Evolutionary conservation across 2,113 vertebrate species (phyloP).

Genomic region (Cyanoderma ruficeps): DNA sequence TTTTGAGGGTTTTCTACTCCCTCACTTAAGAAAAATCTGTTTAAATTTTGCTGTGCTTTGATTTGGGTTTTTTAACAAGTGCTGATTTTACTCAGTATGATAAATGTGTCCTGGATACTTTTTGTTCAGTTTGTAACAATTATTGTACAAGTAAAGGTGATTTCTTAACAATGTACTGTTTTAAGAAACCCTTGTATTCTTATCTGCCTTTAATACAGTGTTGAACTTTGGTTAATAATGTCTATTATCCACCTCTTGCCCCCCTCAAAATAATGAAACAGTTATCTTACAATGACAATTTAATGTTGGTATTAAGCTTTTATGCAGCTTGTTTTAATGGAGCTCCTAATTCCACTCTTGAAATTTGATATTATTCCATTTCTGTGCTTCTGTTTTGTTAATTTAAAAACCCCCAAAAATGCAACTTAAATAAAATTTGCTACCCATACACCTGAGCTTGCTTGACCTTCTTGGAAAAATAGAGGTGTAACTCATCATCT

Average conservation of each 20-base stretch:
- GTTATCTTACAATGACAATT: neutral
- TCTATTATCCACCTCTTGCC: neutral
- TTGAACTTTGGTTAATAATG: neutral
- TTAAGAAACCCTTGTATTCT: neutral
- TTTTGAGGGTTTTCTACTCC: neutral
- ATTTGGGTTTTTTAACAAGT: neutral
- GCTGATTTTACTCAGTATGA: neutral
- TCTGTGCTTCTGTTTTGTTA: neutral
- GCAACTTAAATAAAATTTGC: neutral
- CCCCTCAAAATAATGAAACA: neutral
- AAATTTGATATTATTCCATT: neutral
- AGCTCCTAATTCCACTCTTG: neutral
- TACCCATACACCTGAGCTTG: neutral
- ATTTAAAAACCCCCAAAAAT: neutral
- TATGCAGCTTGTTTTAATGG: neutral
- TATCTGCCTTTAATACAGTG: neutral
- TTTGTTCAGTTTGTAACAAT: neutral
- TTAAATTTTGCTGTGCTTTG: neutral
- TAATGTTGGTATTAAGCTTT: neutral
- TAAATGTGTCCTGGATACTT: neutral
- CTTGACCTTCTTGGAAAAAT: neutral
- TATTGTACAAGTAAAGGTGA: neutral
- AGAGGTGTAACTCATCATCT: neutral
- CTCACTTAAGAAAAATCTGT: neutral
- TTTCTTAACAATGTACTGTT: neutral